Base-by-base conservation (phyloP, 2,888 invertebrate genomes). In the Disparrhopalites patrizii region DNA sequence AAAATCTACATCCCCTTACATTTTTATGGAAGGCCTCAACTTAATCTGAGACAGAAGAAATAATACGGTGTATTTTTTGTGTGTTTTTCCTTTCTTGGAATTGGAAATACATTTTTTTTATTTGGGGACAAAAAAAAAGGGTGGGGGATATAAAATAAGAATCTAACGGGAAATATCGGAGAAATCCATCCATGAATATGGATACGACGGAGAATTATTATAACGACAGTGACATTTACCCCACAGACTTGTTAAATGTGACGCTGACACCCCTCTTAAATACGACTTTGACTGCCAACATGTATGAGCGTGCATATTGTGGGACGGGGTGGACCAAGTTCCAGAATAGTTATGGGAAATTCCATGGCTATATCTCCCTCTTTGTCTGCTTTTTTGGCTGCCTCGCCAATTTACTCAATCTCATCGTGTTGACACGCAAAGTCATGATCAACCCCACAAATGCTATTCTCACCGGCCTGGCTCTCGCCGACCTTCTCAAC, bases 361-460 rank as follows among this genome's bases (percentile, higher is more conserved):
- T 90, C 64, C 95, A 96, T 78, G 94, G 94, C 40, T 91, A 90
- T 79, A 84, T 90, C 62, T 91, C 91, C 68, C 82, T 94, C 40
- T 82, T 90, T 61, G 92, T 96, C 70, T 95, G 95, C 80, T 82
- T 91, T 62, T 88, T 94, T 77, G 95, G 95, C 56, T 90, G 92
- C 43, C 85, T 93, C 43, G 91, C 93, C 66, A 96, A 95, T 79
- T 85, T 89, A n/a, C 84, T 95, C 76, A 96, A 95, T 80, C 90
- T 96, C 70, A 87, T 90, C 43, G 93, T 96, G 13, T 83, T 96
- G 61, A 90, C 93, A 8, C 85, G 92, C 15, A 87, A 89, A 31
- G 92, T 94, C 79, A 95, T 96, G 93, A 76, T 79, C n/a, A 91
- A 92, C 66, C 89, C 95, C 2, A 95, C 93, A 30, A 96, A 96